Percentiles rank a stretch among this genome's conserved stretches.
Conservation (phyloP, 2,113 vertebrate species). For the Nothoprocta pentlandii region DNA sequence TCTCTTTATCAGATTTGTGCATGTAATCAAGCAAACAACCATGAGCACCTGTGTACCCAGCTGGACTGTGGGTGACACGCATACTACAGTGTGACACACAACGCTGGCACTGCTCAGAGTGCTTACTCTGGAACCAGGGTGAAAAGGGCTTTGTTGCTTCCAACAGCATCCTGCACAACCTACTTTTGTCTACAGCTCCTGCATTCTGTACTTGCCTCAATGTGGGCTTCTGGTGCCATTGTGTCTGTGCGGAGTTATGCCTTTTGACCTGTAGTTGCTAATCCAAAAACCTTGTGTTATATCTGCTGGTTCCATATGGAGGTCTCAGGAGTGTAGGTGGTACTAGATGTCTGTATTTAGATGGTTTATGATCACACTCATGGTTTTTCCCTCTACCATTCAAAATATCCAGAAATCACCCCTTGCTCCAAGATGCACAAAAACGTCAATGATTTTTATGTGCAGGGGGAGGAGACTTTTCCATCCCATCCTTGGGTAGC, state of each 20-base stretch:
- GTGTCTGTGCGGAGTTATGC: neutral
- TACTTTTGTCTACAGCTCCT: neutral
- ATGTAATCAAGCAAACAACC: neutral
- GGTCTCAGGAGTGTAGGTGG: neutral
- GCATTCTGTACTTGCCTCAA: neutral
- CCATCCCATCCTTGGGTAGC: neutral
- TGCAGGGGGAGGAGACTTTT: neutral
- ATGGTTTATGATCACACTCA: neutral
- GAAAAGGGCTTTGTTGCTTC: neutral
- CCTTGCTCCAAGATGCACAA: neutral
- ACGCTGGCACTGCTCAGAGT: rapidly evolving
- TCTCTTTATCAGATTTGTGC: neutral
- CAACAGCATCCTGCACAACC: neutral
- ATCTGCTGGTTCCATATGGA: neutral
- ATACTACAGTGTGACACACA: rapidly evolving
- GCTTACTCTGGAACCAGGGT: neutral
- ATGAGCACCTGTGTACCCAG: rapidly evolving
- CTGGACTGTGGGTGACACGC: rapidly evolving
- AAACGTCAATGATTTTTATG: neutral
- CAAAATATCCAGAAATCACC: neutral
- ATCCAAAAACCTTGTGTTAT: neutral
- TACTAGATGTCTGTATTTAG: neutral
- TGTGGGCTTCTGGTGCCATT: neutral
- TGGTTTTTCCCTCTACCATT: neutral
- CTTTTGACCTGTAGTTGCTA: neutral